Evolutionary conservation across 2,797 vertebrate species (phyloP), one percentile per base, ranked within the genome.

Genomic region (Champsocephalus esox): DNA sequence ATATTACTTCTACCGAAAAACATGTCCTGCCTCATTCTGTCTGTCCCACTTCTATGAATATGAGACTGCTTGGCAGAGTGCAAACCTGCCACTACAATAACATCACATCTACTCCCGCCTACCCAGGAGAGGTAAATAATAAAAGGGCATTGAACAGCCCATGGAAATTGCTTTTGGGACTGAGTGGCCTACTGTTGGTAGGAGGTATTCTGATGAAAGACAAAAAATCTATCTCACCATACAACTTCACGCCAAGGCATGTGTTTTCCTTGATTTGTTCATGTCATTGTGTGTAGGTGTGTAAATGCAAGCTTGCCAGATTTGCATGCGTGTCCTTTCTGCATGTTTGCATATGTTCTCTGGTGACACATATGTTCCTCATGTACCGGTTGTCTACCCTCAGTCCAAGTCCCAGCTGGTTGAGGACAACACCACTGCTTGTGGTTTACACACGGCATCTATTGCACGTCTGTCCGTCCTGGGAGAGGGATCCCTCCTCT

Each of bases 151-250:
- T 51, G 17, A 46, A 55, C 16, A 60, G 66, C 69, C 81, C 74
- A 88, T 71, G 67, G 82, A 81, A 85, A 86, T 81, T 78, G 87
- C 79, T 73, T 89, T 52, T 66, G 82, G 77, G 76, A 70, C 19
- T n/a, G 46, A 59, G 46, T 32, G 62, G 64, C 43, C 55, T 12
- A 3, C 24, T 28, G 24, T 28, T 3, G 38, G 54, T 12, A 11
- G 66, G 10, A n/a, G 13, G 51, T 41, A 32, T 77, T 71, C 56
- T 34, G 16, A 44, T 46, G 45, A 77, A 69, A 77, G 57, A 32
- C 52, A 13, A 50, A 7, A 62, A 61, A 52, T 52, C 58, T 10
- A 32, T 68, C n/a, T 51, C 34, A 10, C 5, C 34, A 38, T 38
- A 49, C 28, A 0, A 0, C 9, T 21, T 59, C 3, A 9, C 63